Conservation (phyloP, 2,888 invertebrate genomes). For the Cyaniris semiargus region DNA sequence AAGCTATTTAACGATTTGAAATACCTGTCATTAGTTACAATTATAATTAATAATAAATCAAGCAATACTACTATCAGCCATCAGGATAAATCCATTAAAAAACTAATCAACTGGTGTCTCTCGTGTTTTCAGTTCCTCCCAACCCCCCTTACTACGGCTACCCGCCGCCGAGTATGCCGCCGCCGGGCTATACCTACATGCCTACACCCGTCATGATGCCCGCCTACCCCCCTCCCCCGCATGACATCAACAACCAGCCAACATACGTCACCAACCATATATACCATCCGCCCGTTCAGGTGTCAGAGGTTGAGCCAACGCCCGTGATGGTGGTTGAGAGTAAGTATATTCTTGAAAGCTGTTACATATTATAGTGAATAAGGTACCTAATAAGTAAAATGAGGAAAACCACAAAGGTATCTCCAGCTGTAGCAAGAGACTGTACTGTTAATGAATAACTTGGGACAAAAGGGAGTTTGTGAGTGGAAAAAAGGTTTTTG, state of each 20-base stretch:
- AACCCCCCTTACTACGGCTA: conserved; percentile 51
- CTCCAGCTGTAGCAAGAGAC: too few species aligned
- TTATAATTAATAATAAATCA: not conserved
- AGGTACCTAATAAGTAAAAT: too few species aligned
- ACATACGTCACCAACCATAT: conserved; percentile 62
- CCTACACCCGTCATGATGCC: conserved; percentile 68
- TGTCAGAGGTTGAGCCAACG: conserved; percentile 46
- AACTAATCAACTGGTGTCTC: not conserved
- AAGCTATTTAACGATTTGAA: too few species aligned
- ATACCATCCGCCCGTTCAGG: conserved; percentile 53
- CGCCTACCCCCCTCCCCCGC: conserved; percentile 52
- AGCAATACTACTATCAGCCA: not conserved
- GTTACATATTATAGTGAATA: too few species aligned
- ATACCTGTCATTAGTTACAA: too few species aligned
- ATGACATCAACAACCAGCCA: conserved; percentile 47
- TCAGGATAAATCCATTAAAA: not conserved
- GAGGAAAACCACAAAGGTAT: too few species aligned
- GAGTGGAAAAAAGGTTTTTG: too few species aligned
- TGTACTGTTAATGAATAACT: too few species aligned
- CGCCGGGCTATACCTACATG: conserved; percentile 56
- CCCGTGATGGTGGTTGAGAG: conserved; percentile 49
- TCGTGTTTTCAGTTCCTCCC: conserved; percentile 52
- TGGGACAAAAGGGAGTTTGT: too few species aligned
- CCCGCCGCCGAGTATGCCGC: conserved; percentile 46
- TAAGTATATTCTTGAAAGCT: conserved; percentile 37